phyloP scores from a whole-genome alignment of 64 coral and sea anemone species.

The Pachyseris speciosa region DNA sequence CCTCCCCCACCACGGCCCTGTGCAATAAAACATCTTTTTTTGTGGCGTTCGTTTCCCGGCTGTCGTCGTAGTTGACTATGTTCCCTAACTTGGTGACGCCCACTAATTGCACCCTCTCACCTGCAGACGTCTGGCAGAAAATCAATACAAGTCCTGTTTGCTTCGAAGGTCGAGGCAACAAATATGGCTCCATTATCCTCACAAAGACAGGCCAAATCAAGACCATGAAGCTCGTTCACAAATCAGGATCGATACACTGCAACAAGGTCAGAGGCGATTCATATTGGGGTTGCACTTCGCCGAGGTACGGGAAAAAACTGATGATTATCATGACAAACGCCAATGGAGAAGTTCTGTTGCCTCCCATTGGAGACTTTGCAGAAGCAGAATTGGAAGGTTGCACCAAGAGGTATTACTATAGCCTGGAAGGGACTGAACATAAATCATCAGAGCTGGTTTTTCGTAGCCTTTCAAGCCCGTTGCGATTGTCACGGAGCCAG shows the following conservation, averaged over 20 bases:
- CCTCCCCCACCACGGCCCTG: no score
- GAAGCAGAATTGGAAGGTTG: background rate
- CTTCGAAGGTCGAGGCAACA: background rate
- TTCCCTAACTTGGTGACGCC: no score
- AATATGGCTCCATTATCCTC: slow-evolving; percentile 7
- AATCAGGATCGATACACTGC: background rate
- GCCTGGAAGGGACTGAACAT: background rate
- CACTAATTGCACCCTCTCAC: no score
- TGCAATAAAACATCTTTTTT: no score
- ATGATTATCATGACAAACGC: slow-evolving; percentile 7
- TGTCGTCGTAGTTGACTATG: no score
- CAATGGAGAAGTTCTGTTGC: background rate
- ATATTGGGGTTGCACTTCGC: background rate
- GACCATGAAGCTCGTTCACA: slow-evolving; percentile 54
- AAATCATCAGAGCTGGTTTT: slow-evolving; percentile 24
- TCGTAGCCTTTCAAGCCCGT: background rate
- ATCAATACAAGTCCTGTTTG: slow-evolving; percentile 4
- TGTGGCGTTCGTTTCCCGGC: no score
- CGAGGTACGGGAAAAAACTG: background rate
- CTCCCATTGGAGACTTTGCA: background rate
- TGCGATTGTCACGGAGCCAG: background rate
- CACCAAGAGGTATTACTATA: background rate
- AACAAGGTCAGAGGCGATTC: background rate
- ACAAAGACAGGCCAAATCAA: slow-evolving; percentile 14
- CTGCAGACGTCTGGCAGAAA: slow-evolving; percentile 54